Base-by-base conservation (phyloP, 2,113 vertebrate species). In the Orthonyx spaldingii region DNA sequence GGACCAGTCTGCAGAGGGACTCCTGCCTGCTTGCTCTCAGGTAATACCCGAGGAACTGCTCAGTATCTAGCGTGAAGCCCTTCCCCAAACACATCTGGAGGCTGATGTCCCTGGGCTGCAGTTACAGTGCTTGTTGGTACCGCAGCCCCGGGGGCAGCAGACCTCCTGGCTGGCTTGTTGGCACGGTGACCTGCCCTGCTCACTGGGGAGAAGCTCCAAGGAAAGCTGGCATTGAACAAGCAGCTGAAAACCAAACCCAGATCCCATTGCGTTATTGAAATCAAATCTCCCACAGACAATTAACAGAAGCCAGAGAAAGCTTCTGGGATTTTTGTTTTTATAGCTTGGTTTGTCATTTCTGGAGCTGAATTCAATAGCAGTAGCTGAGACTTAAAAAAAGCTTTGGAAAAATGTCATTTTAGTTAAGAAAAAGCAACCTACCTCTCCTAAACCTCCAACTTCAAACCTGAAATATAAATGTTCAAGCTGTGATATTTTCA, bases 181-280 rank as follows among this genome's bases (percentile, higher is more conserved):
- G 52, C 49, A 32, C 0, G 0, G 39, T 50, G 70, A 53, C 0
- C 0, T 23, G 44, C 35, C 35, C 44, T 80, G n/a, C 37, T 88
- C 3, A 2, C 46, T 10, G 80, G 28, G 39, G 80, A 90, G 76
- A 59, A 63, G 59, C 80, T 92, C 63, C 44, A 64, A 64, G 77
- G 94, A 46, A 74, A 94, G 28, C 32, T 57, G 37, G 65, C 10
- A 2, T 16, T 59, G 76, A 89, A 77, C 35, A 61, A 71, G 41
- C 60, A 87, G 64, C 87, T 91, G 86, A 50, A 93, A 94, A 91
- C 9, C 52, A 95, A 93, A 59, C 44, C 30, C 76, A 70, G 60
- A 79, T 55, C 39, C 76, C 57, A 57, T 81, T 41, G 22, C 0
- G 0, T 37, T 94, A 42, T 8, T 87, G 93, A 91, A 84, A 94